Base-by-base conservation (phyloP, 2,888 invertebrate species). In the Leucophora obtusa region DNA sequence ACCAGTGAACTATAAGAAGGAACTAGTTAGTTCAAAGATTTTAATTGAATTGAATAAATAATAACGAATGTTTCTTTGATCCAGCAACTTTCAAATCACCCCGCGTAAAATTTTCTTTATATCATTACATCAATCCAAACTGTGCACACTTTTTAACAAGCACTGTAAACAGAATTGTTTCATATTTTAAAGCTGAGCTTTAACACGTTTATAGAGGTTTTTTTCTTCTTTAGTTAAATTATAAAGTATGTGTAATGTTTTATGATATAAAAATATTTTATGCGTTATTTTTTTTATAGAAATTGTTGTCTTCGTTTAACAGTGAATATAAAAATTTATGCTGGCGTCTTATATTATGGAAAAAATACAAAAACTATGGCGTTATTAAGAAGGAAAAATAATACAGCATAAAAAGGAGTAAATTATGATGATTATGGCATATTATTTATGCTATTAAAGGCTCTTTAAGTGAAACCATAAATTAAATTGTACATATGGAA, bases 371-470 rank as follows among this genome's bases (percentile, higher is more conserved):
- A 11, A 53, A 53, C 28, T 35, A 65, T 60, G 59, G 59, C 59
- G 54, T 71, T 60, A 71, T 70, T 77, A 77, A 71, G 71, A 54
- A 18, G 10, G 35, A 43, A 65, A 17, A 62, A 68, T 15, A 60
- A 58, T 28, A 63, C 33, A 76, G 63, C 76, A 70, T 54, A 75
- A 71, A 80, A 82, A 82, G 80, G 77, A 83, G 82, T 83, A 83
- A 84, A 83, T 84, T 83, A 84, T 83, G 80, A 80, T 83, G 82
- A 83, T 84, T 84, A 83, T 81, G 77, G 82, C 63, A 38, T 82
- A 78, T 83, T 82, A 84, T 83, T 84, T 83, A 83, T 82, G 83
- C 69, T 72, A 83, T 82, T 74, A 82, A 80, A 80, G 79, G 63
- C 82, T 82, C 77, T 82, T 82, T 82, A 82, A 82, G 74, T 71